phyloP scores from a whole-genome alignment of 2,113 vertebrate species.

The Callaeas wilsoni region DNA sequence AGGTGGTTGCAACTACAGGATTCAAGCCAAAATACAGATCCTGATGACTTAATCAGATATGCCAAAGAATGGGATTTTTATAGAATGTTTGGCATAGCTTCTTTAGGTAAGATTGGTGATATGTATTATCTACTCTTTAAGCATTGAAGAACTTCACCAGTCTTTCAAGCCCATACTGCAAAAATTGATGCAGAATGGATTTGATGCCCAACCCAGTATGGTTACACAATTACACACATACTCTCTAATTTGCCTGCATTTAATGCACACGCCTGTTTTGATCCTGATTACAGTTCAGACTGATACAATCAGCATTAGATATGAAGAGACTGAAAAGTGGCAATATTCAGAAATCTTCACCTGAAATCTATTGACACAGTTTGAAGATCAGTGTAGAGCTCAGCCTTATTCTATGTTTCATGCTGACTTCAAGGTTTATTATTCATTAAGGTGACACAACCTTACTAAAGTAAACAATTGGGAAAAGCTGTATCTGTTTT shows the following conservation, averaged over 20 bases:
- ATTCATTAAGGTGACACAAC: neutral
- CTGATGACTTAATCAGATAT: conserved; percentile 93
- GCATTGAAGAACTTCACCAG: neutral
- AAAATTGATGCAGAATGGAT: neutral
- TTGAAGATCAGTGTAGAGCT: neutral
- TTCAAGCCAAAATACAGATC: conserved; percentile 81
- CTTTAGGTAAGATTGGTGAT: conserved; percentile 77
- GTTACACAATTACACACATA: neutral
- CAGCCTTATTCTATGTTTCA: neutral
- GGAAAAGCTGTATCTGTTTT: neutral
- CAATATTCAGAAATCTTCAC: neutral
- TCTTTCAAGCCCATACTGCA: neutral
- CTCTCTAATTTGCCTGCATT: neutral
- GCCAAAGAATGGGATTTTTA: conserved; percentile 99
- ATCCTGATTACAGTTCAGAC: neutral
- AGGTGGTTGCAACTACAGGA: conserved; percentile 90
- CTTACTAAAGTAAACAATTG: neutral
- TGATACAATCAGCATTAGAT: neutral
- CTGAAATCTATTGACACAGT: neutral
- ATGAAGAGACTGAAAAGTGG: neutral
- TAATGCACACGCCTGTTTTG: neutral
- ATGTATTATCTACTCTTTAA: neutral
- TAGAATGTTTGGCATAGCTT: conserved; percentile 86
- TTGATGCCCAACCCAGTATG: neutral
- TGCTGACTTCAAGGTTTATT: neutral